A percentile compares a stretch with the other conserved stretches of the same genome.
These are phyloP conservation scores for Ethmia dodecea DNA, from an alignment of 2,888 invertebrate species.

Conservation along the genomic window DNA sequence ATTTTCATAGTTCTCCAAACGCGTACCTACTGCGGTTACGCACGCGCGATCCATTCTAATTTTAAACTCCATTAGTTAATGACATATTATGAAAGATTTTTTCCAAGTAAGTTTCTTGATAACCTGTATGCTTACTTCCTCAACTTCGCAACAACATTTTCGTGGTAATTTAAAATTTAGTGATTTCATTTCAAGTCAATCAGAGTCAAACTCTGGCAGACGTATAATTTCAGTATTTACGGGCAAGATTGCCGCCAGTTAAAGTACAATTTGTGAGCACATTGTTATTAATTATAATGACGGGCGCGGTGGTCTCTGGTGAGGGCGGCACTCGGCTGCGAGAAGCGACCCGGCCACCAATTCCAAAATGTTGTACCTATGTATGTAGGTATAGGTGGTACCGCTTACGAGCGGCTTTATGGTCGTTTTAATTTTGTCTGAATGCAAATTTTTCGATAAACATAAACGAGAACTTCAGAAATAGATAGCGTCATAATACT, in stretches of 20 bases:
- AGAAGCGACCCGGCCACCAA: too few relatives aligned
- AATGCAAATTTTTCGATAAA: too few relatives aligned
- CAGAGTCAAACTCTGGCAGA: constrained; percentile 29
- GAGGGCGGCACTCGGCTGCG: too few relatives aligned
- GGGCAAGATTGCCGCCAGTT: constrained; percentile 33
- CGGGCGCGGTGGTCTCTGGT: constrained; percentile 35
- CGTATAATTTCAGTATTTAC: constrained; percentile 41
- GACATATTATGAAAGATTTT: constrained; percentile 15
- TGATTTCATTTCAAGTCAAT: constrained; percentile 34
- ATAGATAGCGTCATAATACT: too few relatives aligned
- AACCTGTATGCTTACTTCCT: neutral
- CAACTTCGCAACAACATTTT: neutral
- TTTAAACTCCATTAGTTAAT: constrained; percentile 27
- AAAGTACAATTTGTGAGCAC: constrained; percentile 44
- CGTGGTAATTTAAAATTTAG: constrained; percentile 12
- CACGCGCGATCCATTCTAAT: constrained; percentile 19
- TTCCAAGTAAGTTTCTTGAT: neutral
- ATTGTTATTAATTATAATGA: constrained; percentile 45
- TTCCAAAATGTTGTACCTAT: too few relatives aligned
- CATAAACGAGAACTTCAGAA: too few relatives aligned
- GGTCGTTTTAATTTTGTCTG: too few relatives aligned
- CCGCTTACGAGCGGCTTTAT: too few relatives aligned
- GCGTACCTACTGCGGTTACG: constrained; percentile 23
- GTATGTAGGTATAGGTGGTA: too few relatives aligned
- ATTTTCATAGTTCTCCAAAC: constrained; percentile 42